Conservation (phyloP, 2,888 invertebrate species). For the Conops quadrifasciatus region DNA sequence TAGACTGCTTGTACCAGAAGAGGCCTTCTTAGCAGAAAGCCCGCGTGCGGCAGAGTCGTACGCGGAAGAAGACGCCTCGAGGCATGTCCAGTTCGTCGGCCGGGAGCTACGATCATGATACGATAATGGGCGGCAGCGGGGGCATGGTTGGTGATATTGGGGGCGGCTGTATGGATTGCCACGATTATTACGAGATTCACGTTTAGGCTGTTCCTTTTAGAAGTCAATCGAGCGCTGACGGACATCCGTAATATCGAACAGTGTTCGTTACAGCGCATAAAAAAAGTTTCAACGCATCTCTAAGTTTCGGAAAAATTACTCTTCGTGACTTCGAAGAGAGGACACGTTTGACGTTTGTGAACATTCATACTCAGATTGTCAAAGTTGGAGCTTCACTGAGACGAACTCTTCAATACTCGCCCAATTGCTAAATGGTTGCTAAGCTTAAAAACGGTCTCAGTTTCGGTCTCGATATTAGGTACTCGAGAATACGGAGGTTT, state of each 20-base stretch:
- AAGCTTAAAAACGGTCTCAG: neutral
- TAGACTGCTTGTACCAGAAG: slow-evolving; percentile 76
- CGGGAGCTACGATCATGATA: slow-evolving; percentile 35
- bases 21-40: slow-evolving; percentile 74
- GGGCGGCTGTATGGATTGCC: slow-evolving; percentile 64
- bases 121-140: slow-evolving; percentile 17
- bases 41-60: slow-evolving; percentile 71
- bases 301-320: too few relatives aligned
- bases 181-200: slow-evolving; percentile 69
- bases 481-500: slow-evolving; percentile 16
- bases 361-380: too few relatives aligned
- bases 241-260: too few relatives aligned
- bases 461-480: neutral
- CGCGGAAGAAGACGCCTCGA: slow-evolving; percentile 68
- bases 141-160: slow-evolving; percentile 47
- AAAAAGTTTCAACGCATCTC: neutral
- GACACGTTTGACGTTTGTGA: too few relatives aligned
- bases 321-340: too few relatives aligned
- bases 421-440: neutral
- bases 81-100: slow-evolving; percentile 51
- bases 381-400: too few relatives aligned
- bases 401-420: neutral
- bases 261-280: too few relatives aligned
- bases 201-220: slow-evolving; percentile 64
- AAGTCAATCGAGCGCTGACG: neutral